Evolutionary conservation across 2,888 invertebrate species (phyloP).

Genomic region (Dusona sp.): DNA sequence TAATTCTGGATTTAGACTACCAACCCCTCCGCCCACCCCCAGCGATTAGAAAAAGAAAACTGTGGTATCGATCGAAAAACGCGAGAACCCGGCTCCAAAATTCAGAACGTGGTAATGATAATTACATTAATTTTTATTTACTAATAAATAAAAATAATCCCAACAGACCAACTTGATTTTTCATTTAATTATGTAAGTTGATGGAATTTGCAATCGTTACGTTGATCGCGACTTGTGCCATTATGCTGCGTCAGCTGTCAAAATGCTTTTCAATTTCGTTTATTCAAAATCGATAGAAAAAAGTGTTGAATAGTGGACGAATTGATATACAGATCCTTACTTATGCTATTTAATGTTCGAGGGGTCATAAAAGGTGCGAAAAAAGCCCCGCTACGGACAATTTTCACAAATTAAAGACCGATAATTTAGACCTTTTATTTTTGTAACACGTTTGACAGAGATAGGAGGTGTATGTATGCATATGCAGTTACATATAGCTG

Average conservation of each 20-base stretch:
- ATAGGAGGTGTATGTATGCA: conserved; percentile 36
- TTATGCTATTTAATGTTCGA: too few species aligned
- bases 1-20: too few species aligned
- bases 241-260: background rate
- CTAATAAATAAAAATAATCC: too few species aligned
- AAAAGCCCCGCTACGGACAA: background rate
- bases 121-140: too few species aligned
- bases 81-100: too few species aligned
- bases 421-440: conserved; percentile 15
- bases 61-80: too few species aligned
- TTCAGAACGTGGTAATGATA: too few species aligned
- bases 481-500: conserved; percentile 12
- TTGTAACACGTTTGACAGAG: background rate
- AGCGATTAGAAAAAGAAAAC: too few species aligned
- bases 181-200: background rate
- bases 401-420: background rate
- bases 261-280: background rate
- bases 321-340: too few species aligned
- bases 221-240: background rate
- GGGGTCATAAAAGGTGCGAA: background rate
- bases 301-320: background rate
- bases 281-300: background rate
- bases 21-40: too few species aligned
- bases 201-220: background rate
- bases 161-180: too few species aligned